These are phyloP conservation scores for Ictalurus furcatus DNA, from an alignment of 2,113 vertebrate species.

Conservation along the genomic window DNA sequence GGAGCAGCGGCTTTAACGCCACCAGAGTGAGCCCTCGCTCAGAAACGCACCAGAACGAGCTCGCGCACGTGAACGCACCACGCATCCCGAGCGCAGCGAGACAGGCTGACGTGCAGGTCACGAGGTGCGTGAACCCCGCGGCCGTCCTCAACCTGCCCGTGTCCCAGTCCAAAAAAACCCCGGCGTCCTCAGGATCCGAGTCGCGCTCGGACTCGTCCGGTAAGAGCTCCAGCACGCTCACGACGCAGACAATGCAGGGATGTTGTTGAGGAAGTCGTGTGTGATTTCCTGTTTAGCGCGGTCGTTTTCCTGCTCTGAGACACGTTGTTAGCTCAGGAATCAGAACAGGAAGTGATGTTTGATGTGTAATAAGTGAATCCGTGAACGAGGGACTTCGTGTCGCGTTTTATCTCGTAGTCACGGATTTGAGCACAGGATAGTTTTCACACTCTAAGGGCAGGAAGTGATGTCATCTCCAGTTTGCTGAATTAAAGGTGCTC, in stretches of 20 bases:
- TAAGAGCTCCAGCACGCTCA: constrained; percentile 71
- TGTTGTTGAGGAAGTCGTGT: background rate
- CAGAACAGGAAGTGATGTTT: background rate
- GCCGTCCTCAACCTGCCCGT: constrained; percentile 82
- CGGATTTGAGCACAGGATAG: too few species aligned
- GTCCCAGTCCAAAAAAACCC: constrained; percentile 75
- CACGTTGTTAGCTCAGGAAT: background rate
- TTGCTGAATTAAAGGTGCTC: too few species aligned
- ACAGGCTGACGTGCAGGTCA: constrained; percentile 63
- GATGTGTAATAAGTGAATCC: too few species aligned
- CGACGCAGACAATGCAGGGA: too few species aligned
- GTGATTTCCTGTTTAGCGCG: background rate
- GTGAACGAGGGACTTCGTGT: background rate
- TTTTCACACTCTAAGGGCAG: background rate
- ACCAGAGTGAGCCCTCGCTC: background rate
- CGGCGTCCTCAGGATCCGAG: constrained; percentile 89
- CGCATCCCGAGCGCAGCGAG: constrained; percentile 45
- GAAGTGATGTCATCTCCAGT: background rate
- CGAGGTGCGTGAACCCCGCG: constrained; percentile 82
- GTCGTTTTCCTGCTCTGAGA: background rate
- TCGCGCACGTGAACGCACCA: background rate
- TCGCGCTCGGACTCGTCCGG: constrained; percentile 90
- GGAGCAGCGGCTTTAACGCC: constrained; percentile 89
- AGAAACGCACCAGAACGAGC: constrained; percentile 2
- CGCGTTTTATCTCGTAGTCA: background rate